A percentile compares a stretch with the other conserved stretches of the same genome.
phyloP scores from a whole-genome alignment of 2,113 vertebrate genomes.

The Pachypanchax playfairii region DNA sequence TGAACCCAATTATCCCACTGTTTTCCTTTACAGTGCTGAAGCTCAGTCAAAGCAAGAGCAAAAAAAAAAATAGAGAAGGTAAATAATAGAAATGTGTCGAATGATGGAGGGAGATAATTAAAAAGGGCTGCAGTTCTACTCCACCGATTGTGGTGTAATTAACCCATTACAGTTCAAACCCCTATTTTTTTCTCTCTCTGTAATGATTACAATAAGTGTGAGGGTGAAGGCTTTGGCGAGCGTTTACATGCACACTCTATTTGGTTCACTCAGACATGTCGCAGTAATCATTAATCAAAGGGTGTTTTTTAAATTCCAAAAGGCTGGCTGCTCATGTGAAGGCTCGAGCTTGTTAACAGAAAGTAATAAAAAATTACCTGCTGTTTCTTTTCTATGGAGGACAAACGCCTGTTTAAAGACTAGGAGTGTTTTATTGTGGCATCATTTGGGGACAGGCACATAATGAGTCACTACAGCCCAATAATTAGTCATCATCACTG shows the following conservation, averaged over 20 bases:
- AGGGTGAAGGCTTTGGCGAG: slow-evolving; percentile 72
- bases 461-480: neutral
- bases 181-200: slow-evolving; percentile 41
- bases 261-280: slow-evolving; percentile 75
- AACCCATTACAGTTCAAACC: slow-evolving; percentile 71
- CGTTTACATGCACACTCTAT: slow-evolving; percentile 73
- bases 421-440: neutral
- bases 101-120: slow-evolving; percentile 79
- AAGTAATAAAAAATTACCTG: slow-evolving; percentile 54
- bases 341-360: slow-evolving; percentile 58
- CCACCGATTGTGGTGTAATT: slow-evolving; percentile 68
- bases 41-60: slow-evolving; percentile 48
- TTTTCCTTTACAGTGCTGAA: slow-evolving; percentile 61
- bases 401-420: slow-evolving; percentile 20
- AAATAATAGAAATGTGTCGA: slow-evolving; percentile 77
- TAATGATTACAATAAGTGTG: slow-evolving; percentile 79
- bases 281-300: slow-evolving; percentile 73
- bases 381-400: slow-evolving; percentile 30
- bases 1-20: slow-evolving; percentile 76
- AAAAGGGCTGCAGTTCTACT: slow-evolving; percentile 68
- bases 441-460: slow-evolving; percentile 18
- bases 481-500: slow-evolving; percentile 1
- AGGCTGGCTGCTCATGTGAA: slow-evolving; percentile 9
- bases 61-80: slow-evolving; percentile 58
- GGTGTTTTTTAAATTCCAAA: slow-evolving; percentile 65